phyloP scores from a whole-genome alignment of 2,888 invertebrate species.

The Scaptomyza polygonia region DNA sequence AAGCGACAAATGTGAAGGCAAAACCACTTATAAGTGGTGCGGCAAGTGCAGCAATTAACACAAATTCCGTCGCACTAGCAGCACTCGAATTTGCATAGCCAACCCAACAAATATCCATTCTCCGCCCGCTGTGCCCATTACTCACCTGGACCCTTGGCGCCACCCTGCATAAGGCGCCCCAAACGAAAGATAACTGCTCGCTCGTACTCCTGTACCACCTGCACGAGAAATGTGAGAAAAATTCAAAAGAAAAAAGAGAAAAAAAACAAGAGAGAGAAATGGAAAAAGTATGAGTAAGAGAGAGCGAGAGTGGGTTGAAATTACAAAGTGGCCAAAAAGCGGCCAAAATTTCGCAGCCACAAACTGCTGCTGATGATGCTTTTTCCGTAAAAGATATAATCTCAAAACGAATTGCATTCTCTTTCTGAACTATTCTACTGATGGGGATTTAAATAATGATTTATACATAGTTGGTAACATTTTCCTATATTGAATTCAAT shows the following conservation, averaged over 20 bases:
- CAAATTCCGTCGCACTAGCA: slow-evolving; percentile 64
- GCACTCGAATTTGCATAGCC: slow-evolving; percentile 75
- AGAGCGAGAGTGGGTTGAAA: slow-evolving; percentile 26
- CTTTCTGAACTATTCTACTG: neutral
- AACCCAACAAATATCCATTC: neutral
- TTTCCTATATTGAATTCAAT: neutral
- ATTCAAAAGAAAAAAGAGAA: neutral
- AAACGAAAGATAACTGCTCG: slow-evolving; percentile 97
- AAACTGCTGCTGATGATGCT: slow-evolving; percentile 35
- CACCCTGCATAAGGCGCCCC: slow-evolving; percentile 94
- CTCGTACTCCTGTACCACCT: slow-evolving; percentile 98
- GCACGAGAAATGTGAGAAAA: slow-evolving; percentile 19
- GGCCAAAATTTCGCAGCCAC: slow-evolving; percentile 17
- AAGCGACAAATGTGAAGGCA: slow-evolving; percentile 16
- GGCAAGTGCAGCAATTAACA: slow-evolving; percentile 81
- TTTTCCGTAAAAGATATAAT: slow-evolving; percentile 5
- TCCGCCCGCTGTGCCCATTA: slow-evolving; percentile 20
- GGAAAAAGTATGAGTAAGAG: neutral
- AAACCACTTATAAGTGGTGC: slow-evolving; percentile 28
- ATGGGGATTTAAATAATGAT: slow-evolving; percentile 17
- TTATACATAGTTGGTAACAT: slow-evolving; percentile 6
- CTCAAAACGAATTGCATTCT: slow-evolving; percentile 20
- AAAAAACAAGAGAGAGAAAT: neutral
- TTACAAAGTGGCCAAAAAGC: slow-evolving; percentile 32
- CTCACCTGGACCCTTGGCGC: slow-evolving; percentile 96